These are phyloP conservation scores for Anas flavirostris DNA, from an alignment of 2,797 vertebrate species.

Conservation along the genomic window DNA sequence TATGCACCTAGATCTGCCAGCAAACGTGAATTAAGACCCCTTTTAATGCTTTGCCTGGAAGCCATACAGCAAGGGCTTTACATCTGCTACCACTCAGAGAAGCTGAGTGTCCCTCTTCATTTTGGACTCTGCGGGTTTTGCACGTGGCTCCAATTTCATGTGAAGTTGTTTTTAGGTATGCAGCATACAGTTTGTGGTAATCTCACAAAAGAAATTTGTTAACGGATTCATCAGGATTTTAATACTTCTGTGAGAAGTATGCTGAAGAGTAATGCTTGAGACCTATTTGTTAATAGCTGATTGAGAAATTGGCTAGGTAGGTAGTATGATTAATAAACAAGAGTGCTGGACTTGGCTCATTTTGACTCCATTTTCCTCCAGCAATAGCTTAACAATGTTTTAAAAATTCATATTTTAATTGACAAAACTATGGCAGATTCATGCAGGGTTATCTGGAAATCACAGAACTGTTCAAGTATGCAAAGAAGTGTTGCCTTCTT, in stretches of 20 bases:
- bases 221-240: background rate
- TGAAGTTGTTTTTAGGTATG: background rate
- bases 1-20: constrained; percentile 19
- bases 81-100: constrained; percentile 43
- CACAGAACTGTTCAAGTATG: background rate
- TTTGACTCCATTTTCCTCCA: background rate
- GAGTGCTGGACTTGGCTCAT: background rate
- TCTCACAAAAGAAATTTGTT: background rate
- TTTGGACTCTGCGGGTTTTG: background rate
- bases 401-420: background rate
- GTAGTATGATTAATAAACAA: background rate
- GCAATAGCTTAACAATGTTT: background rate
- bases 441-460: background rate
- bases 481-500: background rate
- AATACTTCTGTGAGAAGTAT: background rate
- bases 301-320: background rate
- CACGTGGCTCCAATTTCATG: background rate
- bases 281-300: background rate
- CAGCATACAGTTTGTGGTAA: background rate
- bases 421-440: background rate
- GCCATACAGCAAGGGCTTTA: background rate
- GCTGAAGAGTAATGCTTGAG: background rate
- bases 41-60: constrained; percentile 19
- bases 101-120: background rate
- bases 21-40: background rate